Base-by-base conservation (phyloP, 2,797 vertebrate species). In the Trachurus trachurus region DNA sequence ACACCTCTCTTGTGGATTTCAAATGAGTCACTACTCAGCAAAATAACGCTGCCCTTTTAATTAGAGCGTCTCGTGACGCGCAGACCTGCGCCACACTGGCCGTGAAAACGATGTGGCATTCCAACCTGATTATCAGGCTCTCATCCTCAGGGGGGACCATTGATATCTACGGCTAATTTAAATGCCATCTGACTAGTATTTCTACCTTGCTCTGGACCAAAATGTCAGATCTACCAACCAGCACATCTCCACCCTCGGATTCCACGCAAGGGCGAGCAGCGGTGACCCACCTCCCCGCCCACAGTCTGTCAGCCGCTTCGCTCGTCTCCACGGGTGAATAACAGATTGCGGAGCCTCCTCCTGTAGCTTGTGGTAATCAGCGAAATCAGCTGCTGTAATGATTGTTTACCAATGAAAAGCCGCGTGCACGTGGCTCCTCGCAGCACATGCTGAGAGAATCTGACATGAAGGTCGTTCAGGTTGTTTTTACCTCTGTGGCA, bases 391-490 rank as follows among this genome's bases (percentile, higher is more conserved):
- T 16, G 34, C 44, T 66, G 4, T 37, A 15, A 56, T 61, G 19
- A 57, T 50, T 52, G 15, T 37, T 67, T 44, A 34, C 2, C 4
- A 22, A 22, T 47, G 29, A 58, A 45, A 61, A 15, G 31, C 10
- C 42, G 17, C 1, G 2, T 11, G 9, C 5, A n/a, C 6, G 8
- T 39, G 44, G 26, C 44, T 37, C 10, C 19, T 54, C 16, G 47
- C 5, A 3, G 17, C 26, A 31, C 19, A 21, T 4, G 12, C 29
- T 50, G 5, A 22, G 6, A 40, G 11, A 50, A 4, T 12, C 31
- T 34, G 15, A 52, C 11, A 3, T 66, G 49, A 81, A 81, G 74
- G 71, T 77, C 78, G 56, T 21, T 34, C 31, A 34, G 39, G 42
- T 26, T 26, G 1, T 26, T 37, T 39, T 69, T 64, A 74, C 50